Percentiles rank a stretch among this genome's conserved stretches.
These are phyloP conservation scores for Malacoraja senta DNA, from an alignment of 2,797 vertebrate genomes.

Conservation along the genomic window DNA sequence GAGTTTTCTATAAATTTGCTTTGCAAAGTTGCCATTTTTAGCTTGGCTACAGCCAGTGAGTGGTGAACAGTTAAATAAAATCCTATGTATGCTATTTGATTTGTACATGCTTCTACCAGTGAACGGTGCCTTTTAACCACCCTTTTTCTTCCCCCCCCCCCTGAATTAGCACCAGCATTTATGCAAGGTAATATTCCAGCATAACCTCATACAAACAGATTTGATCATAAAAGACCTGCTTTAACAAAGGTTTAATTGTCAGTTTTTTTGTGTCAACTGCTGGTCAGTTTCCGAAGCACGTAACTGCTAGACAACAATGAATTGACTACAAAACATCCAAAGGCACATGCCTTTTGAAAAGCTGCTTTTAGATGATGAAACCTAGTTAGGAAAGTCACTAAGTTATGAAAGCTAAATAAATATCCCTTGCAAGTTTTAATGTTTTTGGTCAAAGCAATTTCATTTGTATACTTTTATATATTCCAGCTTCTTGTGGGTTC, in stretches of 20 bases:
- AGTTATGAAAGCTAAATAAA: background rate
- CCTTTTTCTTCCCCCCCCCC: no score
- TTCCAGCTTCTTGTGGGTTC: background rate
- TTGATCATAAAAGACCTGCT: background rate
- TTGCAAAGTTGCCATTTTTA: no score
- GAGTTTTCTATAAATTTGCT: background rate
- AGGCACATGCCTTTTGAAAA: background rate
- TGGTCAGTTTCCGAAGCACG: conserved; percentile 6
- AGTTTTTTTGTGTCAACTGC: conserved; percentile 18
- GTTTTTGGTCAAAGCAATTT: background rate
- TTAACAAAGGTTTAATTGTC: conserved; percentile 21
- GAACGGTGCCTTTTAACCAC: background rate
- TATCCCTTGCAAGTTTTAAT: background rate
- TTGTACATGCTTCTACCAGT: background rate
- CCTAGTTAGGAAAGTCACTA: no score
- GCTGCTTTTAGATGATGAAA: background rate
- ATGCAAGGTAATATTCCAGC: background rate
- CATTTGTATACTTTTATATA: background rate
- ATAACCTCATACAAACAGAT: background rate
- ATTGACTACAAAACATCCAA: background rate
- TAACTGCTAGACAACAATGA: background rate
- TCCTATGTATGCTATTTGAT: background rate
- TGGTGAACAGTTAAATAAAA: background rate
- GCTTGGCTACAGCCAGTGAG: background rate
- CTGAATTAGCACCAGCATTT: background rate